Base-by-base conservation (phyloP, 1,140 invertebrate species). In the Chrysomallon squamiferum region DNA sequence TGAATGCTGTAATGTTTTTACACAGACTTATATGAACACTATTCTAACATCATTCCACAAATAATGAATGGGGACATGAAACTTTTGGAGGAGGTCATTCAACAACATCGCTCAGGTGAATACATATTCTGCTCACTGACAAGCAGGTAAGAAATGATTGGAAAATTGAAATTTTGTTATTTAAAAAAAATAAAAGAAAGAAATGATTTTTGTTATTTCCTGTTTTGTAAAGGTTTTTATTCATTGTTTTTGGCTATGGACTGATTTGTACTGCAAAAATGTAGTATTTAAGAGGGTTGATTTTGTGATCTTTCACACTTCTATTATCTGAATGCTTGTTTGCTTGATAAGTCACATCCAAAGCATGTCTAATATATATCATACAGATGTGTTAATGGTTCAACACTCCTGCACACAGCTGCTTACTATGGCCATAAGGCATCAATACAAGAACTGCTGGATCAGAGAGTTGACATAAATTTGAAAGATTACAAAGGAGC, bases 381-480 rank as follows among this genome's bases (percentile, higher is more conserved):
- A 52, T 58, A 22, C 49, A 85, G 83, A 41, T 84, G 79, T 60
- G 77, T 85, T 70, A 90, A 90, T 74, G 91, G 91, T 65, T 88
- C 90, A 72, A 92, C 92, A 2, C 82, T 92, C 38, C 87, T 93
- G 35, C 92, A 93, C 79, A 91, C 90, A 56, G 87, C 92, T n/a
- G 89, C 90, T 52, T 91, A 91, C 58, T 92, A 93, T 80, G 92
- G 91, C 27, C 90, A 92, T 75, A 87, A 89, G 47, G 87, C 87
- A 50, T 77, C 91, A 13, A 84, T 93, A 35, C 87, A 89, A 68
- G 84, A 90, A 41, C 88, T 92, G 1, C 80, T 93, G 2, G 52
- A 67, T 9, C 66, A 78, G 15, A 67, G 78, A 18, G 66, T 85
- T 1, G 80, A 82, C 54, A 70, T 83, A 1, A 77, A 82, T 45